phyloP scores from a whole-genome alignment of 2,888 invertebrate species.

The Ectemnius cavifrons region DNA sequence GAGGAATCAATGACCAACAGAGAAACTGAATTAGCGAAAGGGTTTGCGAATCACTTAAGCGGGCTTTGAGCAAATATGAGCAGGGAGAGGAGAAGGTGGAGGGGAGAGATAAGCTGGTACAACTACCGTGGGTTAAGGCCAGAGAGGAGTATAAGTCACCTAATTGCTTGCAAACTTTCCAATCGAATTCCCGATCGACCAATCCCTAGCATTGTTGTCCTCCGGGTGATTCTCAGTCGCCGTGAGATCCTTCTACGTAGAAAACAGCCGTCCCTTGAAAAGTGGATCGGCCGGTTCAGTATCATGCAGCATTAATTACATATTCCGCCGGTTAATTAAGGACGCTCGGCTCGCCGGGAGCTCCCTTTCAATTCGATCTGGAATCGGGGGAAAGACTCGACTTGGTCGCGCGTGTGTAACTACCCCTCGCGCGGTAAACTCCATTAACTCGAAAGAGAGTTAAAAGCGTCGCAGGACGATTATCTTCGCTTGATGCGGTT shows the following conservation, averaged over 20 bases:
- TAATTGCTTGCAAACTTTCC: not conserved
- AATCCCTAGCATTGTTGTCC: not conserved
- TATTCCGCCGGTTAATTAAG: conserved; percentile 7
- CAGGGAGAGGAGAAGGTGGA: not conserved
- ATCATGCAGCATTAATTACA: conserved; percentile 1
- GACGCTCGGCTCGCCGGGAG: conserved; percentile 5
- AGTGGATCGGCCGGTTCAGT: too few relatives aligned
- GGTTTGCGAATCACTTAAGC: too few relatives aligned
- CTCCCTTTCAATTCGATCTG: conserved; percentile 1
- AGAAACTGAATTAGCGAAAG: too few relatives aligned
- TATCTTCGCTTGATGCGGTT: not conserved
- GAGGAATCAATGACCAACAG: too few relatives aligned
- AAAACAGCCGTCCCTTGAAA: too few relatives aligned
- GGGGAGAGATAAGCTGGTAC: not conserved
- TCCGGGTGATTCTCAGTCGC: not conserved
- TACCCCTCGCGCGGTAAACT: conserved; percentile 2
- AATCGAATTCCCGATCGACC: conserved; percentile 1
- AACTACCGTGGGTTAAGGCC: not conserved
- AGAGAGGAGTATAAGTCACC: not conserved
- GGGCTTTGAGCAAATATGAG: too few relatives aligned
- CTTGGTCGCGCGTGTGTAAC: not conserved
- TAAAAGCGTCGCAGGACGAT: conserved; percentile 7
- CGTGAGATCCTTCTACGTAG: too few relatives aligned
- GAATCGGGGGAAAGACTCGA: not conserved
- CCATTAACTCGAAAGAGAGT: conserved; percentile 6